Conservation (phyloP, 35 echinoderm and acorn worm species). For the Amphiura filiformis region DNA sequence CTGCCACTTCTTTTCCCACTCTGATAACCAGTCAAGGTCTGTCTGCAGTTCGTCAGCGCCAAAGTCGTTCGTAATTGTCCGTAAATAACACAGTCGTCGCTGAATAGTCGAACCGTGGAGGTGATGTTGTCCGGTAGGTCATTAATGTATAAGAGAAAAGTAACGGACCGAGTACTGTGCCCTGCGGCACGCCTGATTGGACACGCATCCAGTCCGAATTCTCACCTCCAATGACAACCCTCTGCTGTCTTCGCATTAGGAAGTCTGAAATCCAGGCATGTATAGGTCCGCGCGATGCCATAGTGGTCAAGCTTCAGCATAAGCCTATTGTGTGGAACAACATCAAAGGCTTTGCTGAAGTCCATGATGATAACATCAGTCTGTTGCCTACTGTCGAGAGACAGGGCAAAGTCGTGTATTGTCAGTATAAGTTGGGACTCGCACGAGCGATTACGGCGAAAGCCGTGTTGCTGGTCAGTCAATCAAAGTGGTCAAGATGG, state of each 20-base stretch:
- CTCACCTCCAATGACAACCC: not conserved
- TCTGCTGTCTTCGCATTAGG: not conserved
- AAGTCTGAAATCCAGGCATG: not conserved
- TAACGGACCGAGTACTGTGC: not conserved
- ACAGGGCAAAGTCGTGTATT: not conserved
- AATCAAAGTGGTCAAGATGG: conserved; percentile 34
- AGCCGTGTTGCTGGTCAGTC: conserved; percentile 9
- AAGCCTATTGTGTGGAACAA: not conserved
- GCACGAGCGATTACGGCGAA: conserved; percentile 5
- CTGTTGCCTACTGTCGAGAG: not conserved
- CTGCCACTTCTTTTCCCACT: not conserved
- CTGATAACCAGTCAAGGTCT: not conserved
- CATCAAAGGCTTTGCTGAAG: not conserved
- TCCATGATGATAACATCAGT: not conserved
- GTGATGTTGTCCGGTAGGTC: not conserved
- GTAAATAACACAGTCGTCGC: not conserved
- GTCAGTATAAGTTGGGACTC: not conserved
- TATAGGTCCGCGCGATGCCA: not conserved
- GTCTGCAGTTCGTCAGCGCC: not conserved
- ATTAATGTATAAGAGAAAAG: not conserved
- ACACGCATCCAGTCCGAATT: not conserved
- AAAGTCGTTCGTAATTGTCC: not conserved
- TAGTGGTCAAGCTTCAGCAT: not conserved
- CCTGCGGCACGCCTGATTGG: not conserved
- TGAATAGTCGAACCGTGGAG: not conserved